Evolutionary conservation across 2,113 vertebrate genomes (phyloP), one percentile per base, ranked within the genome.

Genomic region (Ctenomys sociabilis): DNA sequence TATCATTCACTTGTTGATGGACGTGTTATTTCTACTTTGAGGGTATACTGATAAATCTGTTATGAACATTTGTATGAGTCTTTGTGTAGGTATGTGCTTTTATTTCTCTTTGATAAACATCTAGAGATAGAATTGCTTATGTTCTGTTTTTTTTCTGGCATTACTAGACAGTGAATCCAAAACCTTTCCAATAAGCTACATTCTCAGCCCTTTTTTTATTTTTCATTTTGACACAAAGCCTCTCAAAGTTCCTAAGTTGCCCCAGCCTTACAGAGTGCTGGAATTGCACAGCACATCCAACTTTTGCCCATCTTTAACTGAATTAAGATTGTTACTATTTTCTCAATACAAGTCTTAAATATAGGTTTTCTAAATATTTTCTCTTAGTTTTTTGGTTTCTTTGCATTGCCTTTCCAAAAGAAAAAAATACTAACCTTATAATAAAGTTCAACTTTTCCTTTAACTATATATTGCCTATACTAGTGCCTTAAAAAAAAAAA

Each of bases 361-460:
- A 93, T 22, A 84, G 52, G 28, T 84, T n/a, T 84, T 83, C 3
- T 40, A 28, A 32, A 78, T 28, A 49, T 49, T 30, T 78, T 78
- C n/a, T 49, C 75, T 6, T 32, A 73, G 0, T 91, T 93, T 87
- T 97, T 66, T 85, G n/a, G 75, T 91, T 94, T 72, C 13, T 82
- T 70, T 45, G 22, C 32, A 43, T 5, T 78, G 35, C 78, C 16
- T 78, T 93, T 90, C 77, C 86, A 72, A 73, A 28, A 89, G 13
- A 49, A 91, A 96, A 92, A 13, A 57, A 64, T 49, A 88, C 86
- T 90, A 59, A 72, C 91, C 90, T 85, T 49, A 49, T 92, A 64
- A 45, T 77, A 13, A 73, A 85, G 24, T 92, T 64, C 19, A 93
- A 40, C 43, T 84, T 90, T 40, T 49, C 12, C 49, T 49, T 49